Conservation (phyloP, 2,888 invertebrate species). For the Lymantria dispar region DNA sequence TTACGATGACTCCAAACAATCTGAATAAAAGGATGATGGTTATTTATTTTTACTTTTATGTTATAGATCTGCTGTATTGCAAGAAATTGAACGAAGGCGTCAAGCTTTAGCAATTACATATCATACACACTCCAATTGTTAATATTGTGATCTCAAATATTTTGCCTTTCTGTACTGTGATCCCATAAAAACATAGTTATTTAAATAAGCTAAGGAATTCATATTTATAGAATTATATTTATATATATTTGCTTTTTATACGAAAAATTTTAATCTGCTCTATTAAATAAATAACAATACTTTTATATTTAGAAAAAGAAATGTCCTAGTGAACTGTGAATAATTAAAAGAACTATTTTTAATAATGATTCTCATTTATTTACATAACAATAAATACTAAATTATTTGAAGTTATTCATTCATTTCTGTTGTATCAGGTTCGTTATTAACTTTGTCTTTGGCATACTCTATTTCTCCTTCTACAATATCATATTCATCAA, state of each 20-base stretch:
- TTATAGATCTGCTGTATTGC: constrained; percentile 88
- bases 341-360: constrained; percentile 22
- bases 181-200: constrained; percentile 40
- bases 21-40: no score
- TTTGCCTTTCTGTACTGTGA: constrained; percentile 73
- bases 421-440: neutral
- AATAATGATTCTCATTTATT: constrained; percentile 22
- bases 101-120: constrained; percentile 63
- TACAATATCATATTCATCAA: constrained; percentile 73
- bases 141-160: constrained; percentile 32
- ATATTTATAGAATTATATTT: neutral
- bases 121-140: constrained; percentile 69
- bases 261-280: neutral
- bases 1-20: no score
- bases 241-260: neutral
- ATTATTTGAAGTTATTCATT: neutral
- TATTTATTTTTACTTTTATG: neutral
- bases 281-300: no score
- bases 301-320: no score
- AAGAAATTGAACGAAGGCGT: constrained; percentile 87
- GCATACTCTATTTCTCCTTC: constrained; percentile 49
- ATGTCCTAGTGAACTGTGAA: no score
- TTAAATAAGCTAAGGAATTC: neutral
- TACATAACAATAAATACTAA: neutral
- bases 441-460: neutral